Evolutionary conservation across 2,797 vertebrate species (phyloP), one percentile per base, ranked within the genome.

Genomic region (Eulemur coronatus): DNA sequence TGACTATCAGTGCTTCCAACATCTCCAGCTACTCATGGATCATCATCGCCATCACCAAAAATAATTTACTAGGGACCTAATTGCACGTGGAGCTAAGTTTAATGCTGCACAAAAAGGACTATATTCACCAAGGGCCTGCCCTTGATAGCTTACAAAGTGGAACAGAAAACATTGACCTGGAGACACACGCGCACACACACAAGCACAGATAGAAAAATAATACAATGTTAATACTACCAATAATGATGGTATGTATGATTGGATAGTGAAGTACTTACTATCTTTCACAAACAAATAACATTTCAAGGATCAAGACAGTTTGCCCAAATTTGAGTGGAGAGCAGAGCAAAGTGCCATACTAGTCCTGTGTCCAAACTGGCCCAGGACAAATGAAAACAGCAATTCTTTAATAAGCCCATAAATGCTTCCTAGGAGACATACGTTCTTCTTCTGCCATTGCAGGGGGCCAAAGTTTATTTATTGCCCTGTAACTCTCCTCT

Each of bases 131-230:
- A 48, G 22, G 24, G 65, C 26, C 43, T 85, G 13, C 26, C 57
- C 18, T 76, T 55, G 30, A n/a, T 5, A 46, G 20, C 30, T 89
- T 63, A 87, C 41, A 61, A 76, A 52, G 57, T 41, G n/a, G 26
- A 14, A 76, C 55, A 73, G 57, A 79, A 78, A 96, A 80, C 48
- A 69, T 1, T 55, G 35, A 17, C 30, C 59, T 72, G 20, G 12
- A 1, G 4, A 20, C 61, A 26, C 48, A n/a, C 2, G 1, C 24
- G 2, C 22, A 35, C 2, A 4, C 61, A 26, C 41, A 55, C 28
- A 59, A 5, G 4, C 30, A 70, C 13, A 70, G 3, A 57, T 0
- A 57, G 17, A 70, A n/a, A 81, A 86, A 65, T 41, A 11, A 50
- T 35, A 6, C 2, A 4, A 0, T 17, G 7, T 87, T 67, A 73